Base-by-base conservation (phyloP, 2,888 invertebrate genomes). In the Meteorus colon region DNA sequence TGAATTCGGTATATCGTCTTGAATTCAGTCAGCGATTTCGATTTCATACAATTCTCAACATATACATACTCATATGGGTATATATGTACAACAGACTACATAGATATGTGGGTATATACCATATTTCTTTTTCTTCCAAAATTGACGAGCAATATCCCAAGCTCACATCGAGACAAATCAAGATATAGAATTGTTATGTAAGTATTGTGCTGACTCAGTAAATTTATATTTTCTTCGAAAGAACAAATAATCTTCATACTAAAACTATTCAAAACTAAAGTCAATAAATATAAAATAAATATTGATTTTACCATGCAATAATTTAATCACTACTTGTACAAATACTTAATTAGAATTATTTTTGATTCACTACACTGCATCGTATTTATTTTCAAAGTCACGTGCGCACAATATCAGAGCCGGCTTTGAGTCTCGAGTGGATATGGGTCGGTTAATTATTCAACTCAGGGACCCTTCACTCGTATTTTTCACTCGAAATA, bases 361-460 rank as follows among this genome's bases (percentile, higher is more conserved):
- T 55, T 19, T 8, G n/a, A 55, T 55, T 24, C 24, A 55, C 19
- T 19, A 5, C 55, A 55, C 6, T 55, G 55, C 10, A 19, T 2
- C 19, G 19, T 55, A 55, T 55, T 55, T 55, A 55, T 55, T 55
- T 55, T 55, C 55, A 55, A 55, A 55, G 55, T 55, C 19, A 55
- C 55, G 55, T 55, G 55, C 19, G 19, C 19, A 55, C n/a, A 16
- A n/a, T 55, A 19, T 19, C 55, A 19, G 19, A 55, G 55, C n/a
- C 6, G 24, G 55, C 55, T 55, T 55, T 55, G 55, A 55, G 55
- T 55, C 55, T 55, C 55, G 19, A 55, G 55, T 55, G 55, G 55
- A 55, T 55, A 55, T 55, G 55, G 55, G 55, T 55, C 55, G 55
- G 55, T 55, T 55, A 55, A 55, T 55, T 55, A 55, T 55, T 55